These are phyloP conservation scores for Anneissia japonica DNA, from an alignment of 35 echinoderm and acorn worm genomes.

Conservation along the genomic window DNA sequence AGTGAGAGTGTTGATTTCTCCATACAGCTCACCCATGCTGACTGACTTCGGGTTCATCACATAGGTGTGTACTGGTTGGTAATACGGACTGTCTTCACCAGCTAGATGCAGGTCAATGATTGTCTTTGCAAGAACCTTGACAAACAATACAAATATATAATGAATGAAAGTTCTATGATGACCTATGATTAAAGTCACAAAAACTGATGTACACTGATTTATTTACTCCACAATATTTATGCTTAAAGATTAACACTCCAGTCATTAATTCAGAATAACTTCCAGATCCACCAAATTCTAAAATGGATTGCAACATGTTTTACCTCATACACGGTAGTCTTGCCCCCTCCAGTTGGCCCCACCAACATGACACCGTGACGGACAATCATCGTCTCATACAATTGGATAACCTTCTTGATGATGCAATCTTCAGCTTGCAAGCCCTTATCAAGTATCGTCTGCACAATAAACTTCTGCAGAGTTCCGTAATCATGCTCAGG, in stretches of 20 bases:
- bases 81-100: slow-evolving; percentile 68
- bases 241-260: no score
- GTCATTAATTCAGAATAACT: no score
- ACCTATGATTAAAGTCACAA: background rate
- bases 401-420: slow-evolving; percentile 85
- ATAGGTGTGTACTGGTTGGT: slow-evolving; percentile 78
- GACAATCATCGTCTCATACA: slow-evolving; percentile 99
- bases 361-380: slow-evolving; percentile 99
- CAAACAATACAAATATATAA: background rate
- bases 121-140: slow-evolving; percentile 14
- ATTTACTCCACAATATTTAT: no score
- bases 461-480: slow-evolving; percentile 66
- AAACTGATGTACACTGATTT: background rate
- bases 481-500: slow-evolving; percentile 92
- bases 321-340: slow-evolving; percentile 93
- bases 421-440: slow-evolving; percentile 65
- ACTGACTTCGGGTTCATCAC: slow-evolving; percentile 92
- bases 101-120: slow-evolving; percentile 75
- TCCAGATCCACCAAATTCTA: no score
- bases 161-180: background rate
- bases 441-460: slow-evolving; percentile 57
- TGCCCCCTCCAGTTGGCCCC: slow-evolving; percentile 87
- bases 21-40: slow-evolving; percentile 93
- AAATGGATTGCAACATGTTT: no score
- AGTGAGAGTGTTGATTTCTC: slow-evolving; percentile 96